Conservation (phyloP, 2,888 invertebrate genomes). For the Gibbula magus region DNA sequence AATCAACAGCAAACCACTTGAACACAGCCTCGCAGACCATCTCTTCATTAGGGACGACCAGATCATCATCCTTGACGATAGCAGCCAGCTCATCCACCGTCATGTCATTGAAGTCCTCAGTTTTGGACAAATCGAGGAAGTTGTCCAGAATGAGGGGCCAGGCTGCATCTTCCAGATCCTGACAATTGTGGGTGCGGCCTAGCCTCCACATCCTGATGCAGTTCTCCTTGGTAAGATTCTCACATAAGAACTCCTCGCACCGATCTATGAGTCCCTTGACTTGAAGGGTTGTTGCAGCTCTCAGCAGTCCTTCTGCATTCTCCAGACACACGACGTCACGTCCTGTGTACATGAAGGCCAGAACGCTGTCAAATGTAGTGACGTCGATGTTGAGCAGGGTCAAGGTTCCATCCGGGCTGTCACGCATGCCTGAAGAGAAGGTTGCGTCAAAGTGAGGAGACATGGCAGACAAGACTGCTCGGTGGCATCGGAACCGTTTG, state of each 20-base stretch:
- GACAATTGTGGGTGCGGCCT: conserved; percentile 84
- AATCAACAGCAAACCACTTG: conserved; percentile 82
- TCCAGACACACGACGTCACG: conserved; percentile 84
- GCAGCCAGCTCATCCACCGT: conserved; percentile 84
- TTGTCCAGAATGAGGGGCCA: conserved; percentile 81
- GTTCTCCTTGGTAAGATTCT: conserved; percentile 84
- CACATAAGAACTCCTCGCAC: conserved; percentile 86
- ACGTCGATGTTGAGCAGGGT: conserved; percentile 78
- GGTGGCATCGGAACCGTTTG: conserved; percentile 62
- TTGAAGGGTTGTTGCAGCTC: conserved; percentile 90
- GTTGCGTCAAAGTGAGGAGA: conserved; percentile 65
- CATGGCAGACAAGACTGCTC: conserved; percentile 63
- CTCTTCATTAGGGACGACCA: conserved; percentile 91
- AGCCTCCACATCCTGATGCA: conserved; percentile 90
- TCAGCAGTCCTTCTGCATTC: conserved; percentile 84
- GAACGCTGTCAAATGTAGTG: conserved; percentile 84
- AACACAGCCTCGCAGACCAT: conserved; percentile 84
- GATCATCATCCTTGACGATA: conserved; percentile 86
- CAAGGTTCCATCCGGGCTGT: conserved; percentile 58
- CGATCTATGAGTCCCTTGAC: conserved; percentile 86
- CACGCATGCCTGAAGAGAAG: conserved; percentile 60
- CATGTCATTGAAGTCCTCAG: conserved; percentile 77
- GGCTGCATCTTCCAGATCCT: conserved; percentile 82
- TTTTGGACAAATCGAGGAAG: conserved; percentile 49
- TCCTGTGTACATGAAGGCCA: conserved; percentile 89